Evolutionary conservation across 1,140 invertebrate species (phyloP).

Genomic region (Lepidurus arcticus): DNA sequence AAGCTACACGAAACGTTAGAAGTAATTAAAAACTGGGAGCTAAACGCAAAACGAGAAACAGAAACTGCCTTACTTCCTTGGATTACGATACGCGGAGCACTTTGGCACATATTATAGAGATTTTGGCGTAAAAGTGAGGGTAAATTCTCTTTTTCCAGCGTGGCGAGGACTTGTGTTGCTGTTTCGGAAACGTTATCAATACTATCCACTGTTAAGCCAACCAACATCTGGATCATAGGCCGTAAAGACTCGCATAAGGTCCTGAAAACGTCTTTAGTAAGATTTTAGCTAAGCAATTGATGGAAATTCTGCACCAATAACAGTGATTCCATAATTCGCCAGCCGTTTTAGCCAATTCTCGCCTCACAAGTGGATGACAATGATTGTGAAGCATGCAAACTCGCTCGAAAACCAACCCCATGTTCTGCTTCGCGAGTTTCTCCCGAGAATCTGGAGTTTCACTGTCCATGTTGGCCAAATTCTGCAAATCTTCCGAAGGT

Average conservation of each 20-base stretch:
- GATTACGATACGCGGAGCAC: not conserved
- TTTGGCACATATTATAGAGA: not conserved
- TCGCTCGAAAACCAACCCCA: not conserved
- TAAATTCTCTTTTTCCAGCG: not conserved
- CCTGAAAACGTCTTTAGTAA: not conserved
- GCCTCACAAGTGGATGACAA: not conserved
- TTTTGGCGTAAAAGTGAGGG: not conserved
- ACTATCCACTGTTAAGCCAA: constrained; percentile 1
- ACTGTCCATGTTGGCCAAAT: not conserved
- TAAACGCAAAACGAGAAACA: too few species aligned
- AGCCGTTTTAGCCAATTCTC: constrained; percentile 8
- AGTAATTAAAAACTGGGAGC: too few species aligned
- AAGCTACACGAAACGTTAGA: not conserved
- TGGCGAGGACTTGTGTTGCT: not conserved
- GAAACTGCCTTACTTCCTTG: not conserved
- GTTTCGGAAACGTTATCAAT: not conserved
- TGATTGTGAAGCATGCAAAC: not conserved
- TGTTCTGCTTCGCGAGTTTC: not conserved
- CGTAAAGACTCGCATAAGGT: not conserved
- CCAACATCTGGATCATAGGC: not conserved
- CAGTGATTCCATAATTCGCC: not conserved
- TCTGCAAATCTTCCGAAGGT: not conserved
- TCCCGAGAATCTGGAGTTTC: not conserved
- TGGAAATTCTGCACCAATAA: not conserved
- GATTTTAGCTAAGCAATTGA: not conserved